phyloP scores from a whole-genome alignment of 2,797 vertebrate genomes.

The Hoplostethus atlanticus region DNA sequence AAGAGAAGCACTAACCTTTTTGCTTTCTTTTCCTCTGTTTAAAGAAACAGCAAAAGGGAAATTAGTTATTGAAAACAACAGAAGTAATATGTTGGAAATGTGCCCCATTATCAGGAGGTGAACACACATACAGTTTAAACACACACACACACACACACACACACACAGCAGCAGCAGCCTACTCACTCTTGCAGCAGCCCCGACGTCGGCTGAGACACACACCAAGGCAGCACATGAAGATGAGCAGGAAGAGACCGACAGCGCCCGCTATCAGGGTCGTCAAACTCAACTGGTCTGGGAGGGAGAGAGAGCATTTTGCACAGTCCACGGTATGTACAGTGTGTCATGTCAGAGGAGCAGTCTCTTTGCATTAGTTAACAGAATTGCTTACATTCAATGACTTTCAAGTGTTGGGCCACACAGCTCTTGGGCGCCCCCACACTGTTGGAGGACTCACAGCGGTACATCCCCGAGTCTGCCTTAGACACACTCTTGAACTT shows the following conservation, averaged over 20 bases:
- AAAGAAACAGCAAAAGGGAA: conserved; percentile 28
- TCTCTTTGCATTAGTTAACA: neutral
- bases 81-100: neutral
- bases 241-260: conserved; percentile 59
- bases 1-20: conserved; percentile 67
- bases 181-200: conserved; percentile 81
- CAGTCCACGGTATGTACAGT: neutral
- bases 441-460: conserved; percentile 85
- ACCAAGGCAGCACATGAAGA: conserved; percentile 78
- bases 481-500: conserved; percentile 81
- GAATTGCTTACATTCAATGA: conserved; percentile 77
- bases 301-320: neutral
- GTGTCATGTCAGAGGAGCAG: neutral
- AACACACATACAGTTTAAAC: neutral
- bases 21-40: conserved; percentile 70
- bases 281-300: conserved; percentile 77
- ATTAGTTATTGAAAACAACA: conserved; percentile 3
- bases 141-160: conserved; percentile 21
- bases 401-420: conserved; percentile 76
- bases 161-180: conserved; percentile 7
- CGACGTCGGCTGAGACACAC: conserved; percentile 74
- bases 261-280: conserved; percentile 74
- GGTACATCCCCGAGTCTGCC: conserved; percentile 80
- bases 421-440: conserved; percentile 85
- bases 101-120: too few species aligned